These are phyloP conservation scores for Marronus borbonicus DNA, from an alignment of 2,888 invertebrate genomes.

Conservation along the genomic window DNA sequence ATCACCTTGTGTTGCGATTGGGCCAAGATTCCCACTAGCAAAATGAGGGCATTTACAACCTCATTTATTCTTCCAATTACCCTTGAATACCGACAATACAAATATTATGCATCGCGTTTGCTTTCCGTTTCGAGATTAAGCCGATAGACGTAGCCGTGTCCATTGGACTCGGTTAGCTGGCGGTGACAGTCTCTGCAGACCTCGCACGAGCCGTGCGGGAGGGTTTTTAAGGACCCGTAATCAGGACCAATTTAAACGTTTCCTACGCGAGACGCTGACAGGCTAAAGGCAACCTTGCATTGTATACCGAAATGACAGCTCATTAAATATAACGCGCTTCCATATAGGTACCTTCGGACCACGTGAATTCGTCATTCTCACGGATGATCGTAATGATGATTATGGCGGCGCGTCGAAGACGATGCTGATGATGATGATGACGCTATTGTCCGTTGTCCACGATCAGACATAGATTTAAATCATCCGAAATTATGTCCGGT, in stretches of 20 bases:
- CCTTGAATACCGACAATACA: conserved; percentile 11
- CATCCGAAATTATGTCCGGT: conserved; percentile 24
- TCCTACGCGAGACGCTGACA: conserved; percentile 51
- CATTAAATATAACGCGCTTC: conserved; percentile 54
- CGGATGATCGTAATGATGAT: conserved; percentile 46
- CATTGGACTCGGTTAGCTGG: not conserved
- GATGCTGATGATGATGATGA: conserved; percentile 17
- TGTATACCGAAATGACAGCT: conserved; percentile 53
- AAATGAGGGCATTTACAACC: not conserved
- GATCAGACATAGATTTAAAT: conserved; percentile 27
- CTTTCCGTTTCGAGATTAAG: conserved; percentile 22
- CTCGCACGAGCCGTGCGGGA: conserved; percentile 41
- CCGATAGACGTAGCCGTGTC: not conserved
- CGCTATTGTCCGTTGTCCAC: conserved; percentile 25
- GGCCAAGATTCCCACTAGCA: too few species aligned
- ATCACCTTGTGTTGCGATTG: too few species aligned
- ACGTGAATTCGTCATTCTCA: conserved; percentile 47
- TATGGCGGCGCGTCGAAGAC: conserved; percentile 7
- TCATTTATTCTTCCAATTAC: conserved; percentile 24
- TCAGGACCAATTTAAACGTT: conserved; percentile 54
- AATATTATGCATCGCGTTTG: conserved; percentile 26
- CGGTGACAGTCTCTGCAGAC: not conserved
- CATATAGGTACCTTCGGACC: conserved; percentile 47
- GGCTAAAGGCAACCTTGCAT: conserved; percentile 51
- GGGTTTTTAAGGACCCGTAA: conserved; percentile 44